Conservation (phyloP, 2,113 vertebrate species). For the Pogona vitticeps region DNA sequence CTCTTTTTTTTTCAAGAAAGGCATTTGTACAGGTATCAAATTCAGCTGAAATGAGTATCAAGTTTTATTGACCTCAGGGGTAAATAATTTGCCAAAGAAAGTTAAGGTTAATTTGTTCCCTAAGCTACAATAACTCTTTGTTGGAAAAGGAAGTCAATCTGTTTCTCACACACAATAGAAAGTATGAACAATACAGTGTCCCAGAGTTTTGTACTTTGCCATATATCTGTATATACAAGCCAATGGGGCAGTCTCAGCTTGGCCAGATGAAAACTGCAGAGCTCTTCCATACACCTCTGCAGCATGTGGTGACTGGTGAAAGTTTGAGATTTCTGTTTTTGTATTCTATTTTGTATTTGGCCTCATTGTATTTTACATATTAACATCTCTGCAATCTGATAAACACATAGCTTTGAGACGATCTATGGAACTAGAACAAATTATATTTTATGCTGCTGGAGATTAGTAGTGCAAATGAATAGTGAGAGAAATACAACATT, state of each 20-base stretch:
- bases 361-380: neutral
- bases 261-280: neutral
- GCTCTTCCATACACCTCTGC: neutral
- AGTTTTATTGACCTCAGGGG: constrained; percentile 42
- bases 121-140: constrained; percentile 25
- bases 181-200: neutral
- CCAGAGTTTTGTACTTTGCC: neutral
- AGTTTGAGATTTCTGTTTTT: neutral
- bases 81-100: constrained; percentile 40
- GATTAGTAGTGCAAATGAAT: neutral
- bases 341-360: neutral
- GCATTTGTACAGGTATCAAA: constrained; percentile 35
- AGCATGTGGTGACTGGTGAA: neutral
- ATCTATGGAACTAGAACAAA: neutral
- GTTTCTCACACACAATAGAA: neutral
- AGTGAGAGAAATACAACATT: neutral
- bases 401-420: neutral
- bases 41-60: constrained; percentile 45
- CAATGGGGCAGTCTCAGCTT: neutral
- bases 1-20: constrained; percentile 12
- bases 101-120: constrained; percentile 21
- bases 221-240: neutral
- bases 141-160: fast-evolving
- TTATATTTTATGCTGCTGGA: neutral
- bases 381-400: neutral